Evolutionary conservation across 2,888 invertebrate species (phyloP).

Genomic region (Clivina fossor): DNA sequence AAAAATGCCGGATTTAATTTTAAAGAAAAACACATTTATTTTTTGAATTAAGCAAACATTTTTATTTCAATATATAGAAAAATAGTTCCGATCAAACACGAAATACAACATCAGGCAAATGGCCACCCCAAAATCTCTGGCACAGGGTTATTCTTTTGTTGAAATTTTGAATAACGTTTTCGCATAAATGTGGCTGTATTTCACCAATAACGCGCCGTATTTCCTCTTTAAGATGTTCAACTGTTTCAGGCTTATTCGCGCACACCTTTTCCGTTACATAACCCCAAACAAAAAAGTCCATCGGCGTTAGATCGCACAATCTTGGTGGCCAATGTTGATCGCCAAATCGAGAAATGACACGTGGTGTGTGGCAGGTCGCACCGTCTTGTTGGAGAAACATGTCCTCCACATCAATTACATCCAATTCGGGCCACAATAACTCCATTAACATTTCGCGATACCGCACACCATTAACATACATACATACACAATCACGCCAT

Average conservation of each 20-base stretch:
- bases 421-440: too few relatives aligned
- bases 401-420: conserved; percentile 12
- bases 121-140: not conserved
- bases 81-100: conserved; percentile 4
- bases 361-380: conserved; percentile 12
- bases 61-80: conserved; percentile 4
- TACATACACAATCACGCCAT: too few relatives aligned
- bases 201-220: conserved; percentile 7
- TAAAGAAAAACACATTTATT: conserved; percentile 1
- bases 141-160: conserved; percentile 3
- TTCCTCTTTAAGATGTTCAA: too few relatives aligned
- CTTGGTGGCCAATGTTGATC: conserved; percentile 12
- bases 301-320: conserved; percentile 11
- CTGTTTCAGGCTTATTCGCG: too few relatives aligned
- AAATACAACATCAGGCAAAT: conserved; percentile 5
- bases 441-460: too few relatives aligned
- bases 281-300: conserved; percentile 8
- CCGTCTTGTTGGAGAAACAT: conserved; percentile 11
- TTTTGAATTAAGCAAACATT: conserved; percentile 7
- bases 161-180: conserved; percentile 2
- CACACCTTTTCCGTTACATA: conserved; percentile 3
- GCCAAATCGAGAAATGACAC: conserved; percentile 11
- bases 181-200: conserved; percentile 4
- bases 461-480: too few relatives aligned
- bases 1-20: too few relatives aligned